Percentiles rank a stretch among this genome's conserved stretches.
Conservation (phyloP, 2,113 vertebrate genomes). For the Coracopsis vasa region DNA sequence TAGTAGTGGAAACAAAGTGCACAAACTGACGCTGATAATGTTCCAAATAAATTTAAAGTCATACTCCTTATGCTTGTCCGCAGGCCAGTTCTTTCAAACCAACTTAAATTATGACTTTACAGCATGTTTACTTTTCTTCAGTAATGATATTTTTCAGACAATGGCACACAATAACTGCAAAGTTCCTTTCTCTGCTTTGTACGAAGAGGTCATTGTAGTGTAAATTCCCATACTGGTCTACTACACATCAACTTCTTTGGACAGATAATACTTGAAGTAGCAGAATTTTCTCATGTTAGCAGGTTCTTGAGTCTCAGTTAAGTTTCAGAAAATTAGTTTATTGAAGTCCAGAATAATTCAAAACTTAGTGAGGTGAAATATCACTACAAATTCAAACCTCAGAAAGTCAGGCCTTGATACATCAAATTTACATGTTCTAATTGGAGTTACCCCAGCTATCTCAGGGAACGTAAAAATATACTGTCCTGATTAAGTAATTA, state of each 20-base stretch:
- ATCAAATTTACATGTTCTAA: background rate
- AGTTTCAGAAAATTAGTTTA: background rate
- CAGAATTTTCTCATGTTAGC: background rate
- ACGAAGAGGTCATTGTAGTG: background rate
- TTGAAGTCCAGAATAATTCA: background rate
- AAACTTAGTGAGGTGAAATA: background rate
- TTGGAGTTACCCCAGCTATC: background rate
- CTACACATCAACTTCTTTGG: background rate
- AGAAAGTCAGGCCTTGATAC: background rate
- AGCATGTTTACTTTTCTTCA: background rate
- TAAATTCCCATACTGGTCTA: background rate
- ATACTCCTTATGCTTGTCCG: background rate
- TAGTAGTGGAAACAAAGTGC: background rate
- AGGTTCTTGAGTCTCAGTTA: background rate
- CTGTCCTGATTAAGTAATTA: background rate
- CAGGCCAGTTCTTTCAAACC: background rate
- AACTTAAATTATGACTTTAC: background rate
- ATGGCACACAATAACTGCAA: background rate
- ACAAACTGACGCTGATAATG: background rate
- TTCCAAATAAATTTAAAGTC: background rate
- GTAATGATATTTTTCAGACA: background rate
- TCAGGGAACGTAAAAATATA: background rate
- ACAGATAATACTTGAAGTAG: background rate
- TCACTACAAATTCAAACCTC: background rate
- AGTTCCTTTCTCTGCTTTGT: background rate